These are phyloP conservation scores for Coregonus ussuriensis DNA, from an alignment of 2,797 vertebrate species.

Conservation along the genomic window DNA sequence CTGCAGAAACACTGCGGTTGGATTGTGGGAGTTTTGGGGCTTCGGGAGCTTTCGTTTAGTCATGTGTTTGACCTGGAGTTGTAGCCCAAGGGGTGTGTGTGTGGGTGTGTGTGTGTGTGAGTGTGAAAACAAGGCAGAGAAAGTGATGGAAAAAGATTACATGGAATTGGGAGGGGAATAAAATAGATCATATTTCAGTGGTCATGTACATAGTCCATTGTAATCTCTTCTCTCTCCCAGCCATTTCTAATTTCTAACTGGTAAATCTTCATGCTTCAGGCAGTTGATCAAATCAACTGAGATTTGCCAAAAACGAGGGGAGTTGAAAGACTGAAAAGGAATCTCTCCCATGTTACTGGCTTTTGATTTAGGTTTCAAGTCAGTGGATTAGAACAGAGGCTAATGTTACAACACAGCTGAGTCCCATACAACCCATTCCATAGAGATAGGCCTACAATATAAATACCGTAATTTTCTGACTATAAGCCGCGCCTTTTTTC, in stretches of 20 bases:
- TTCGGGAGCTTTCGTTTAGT: background rate
- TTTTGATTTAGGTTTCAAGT: background rate
- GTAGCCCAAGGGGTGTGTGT: background rate
- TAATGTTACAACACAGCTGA: constrained; percentile 5
- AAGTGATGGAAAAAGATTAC: background rate
- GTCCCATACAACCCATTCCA: background rate
- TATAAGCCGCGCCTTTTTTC: too few species aligned
- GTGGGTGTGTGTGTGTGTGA: background rate
- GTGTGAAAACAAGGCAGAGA: background rate
- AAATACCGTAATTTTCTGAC: too few species aligned
- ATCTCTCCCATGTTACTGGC: background rate
- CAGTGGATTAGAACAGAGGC: background rate
- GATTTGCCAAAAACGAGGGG: too few species aligned
- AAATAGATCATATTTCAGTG: background rate
- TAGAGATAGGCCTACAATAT: too few species aligned
- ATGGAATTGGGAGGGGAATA: background rate
- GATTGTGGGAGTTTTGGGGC: too few species aligned
- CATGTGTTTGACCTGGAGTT: background rate
- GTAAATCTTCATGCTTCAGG: background rate
- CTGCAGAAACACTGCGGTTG: background rate
- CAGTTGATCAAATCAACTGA: background rate
- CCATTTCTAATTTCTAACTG: background rate
- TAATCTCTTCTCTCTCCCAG: background rate
- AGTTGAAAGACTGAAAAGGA: constrained; percentile 1
- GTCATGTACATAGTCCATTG: background rate